Evolutionary conservation across 2,797 vertebrate genomes (phyloP).

Genomic region (Enteromius viviparus): DNA sequence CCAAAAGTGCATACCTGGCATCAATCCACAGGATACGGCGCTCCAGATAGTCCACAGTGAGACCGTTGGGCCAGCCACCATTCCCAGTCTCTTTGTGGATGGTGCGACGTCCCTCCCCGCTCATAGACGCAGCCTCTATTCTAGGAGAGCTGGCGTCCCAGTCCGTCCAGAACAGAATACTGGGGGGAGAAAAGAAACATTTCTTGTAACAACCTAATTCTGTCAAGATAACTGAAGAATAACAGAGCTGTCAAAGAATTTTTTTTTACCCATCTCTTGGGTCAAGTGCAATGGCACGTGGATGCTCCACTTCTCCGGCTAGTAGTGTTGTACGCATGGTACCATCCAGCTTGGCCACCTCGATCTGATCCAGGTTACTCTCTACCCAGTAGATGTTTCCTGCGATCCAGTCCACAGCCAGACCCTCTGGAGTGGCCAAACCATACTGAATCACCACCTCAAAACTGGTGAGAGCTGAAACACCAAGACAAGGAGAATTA

Average conservation of each 20-base stretch:
- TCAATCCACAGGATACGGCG: constrained; percentile 97
- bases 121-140: constrained; percentile 97
- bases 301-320: constrained; percentile 96
- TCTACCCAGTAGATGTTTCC: constrained; percentile 99
- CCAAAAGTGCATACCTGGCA: constrained; percentile 82
- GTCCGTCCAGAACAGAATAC: constrained; percentile 98
- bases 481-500: neutral
- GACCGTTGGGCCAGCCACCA: constrained; percentile 96
- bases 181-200: constrained; percentile 57
- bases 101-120: constrained; percentile 88
- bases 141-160: constrained; percentile 95
- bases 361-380: constrained; percentile 98
- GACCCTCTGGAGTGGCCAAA: constrained; percentile 92
- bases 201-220: neutral
- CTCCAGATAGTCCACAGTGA: constrained; percentile 96
- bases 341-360: constrained; percentile 95
- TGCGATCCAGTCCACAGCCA: constrained; percentile 98
- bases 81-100: constrained; percentile 95
- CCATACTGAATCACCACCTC: constrained; percentile 98
- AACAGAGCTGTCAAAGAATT: neutral
- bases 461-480: constrained; percentile 91
- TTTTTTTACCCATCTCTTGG: constrained; percentile 90
- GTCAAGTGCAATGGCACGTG: constrained; percentile 92
- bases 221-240: neutral
- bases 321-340: constrained; percentile 94